These are phyloP conservation scores for Bombus breviceps DNA, from an alignment of 1,140 invertebrate genomes.

Conservation along the genomic window DNA sequence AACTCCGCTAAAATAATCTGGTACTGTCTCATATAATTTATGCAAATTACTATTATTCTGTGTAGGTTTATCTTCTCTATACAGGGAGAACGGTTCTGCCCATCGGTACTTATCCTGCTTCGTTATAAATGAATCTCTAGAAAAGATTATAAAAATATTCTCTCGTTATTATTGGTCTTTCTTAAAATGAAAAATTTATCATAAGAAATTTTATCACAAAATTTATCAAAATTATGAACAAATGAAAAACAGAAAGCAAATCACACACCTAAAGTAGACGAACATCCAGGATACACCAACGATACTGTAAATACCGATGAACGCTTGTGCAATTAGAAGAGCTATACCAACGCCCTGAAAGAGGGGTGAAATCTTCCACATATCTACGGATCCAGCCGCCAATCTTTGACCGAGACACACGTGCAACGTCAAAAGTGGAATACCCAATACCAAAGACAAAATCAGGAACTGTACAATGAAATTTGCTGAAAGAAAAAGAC, in stretches of 20 bases:
- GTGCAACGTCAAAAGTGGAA: constrained; percentile 93
- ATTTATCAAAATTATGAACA: background rate
- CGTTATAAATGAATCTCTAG: constrained; percentile 93
- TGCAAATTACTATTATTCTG: constrained; percentile 80
- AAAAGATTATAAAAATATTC: background rate
- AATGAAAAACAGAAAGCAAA: background rate
- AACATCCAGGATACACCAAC: constrained; percentile 95
- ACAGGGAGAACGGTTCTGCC: constrained; percentile 88
- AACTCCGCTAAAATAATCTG: constrained; percentile 92
- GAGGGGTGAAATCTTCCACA: constrained; percentile 96
- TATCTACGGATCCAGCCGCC: constrained; percentile 92
- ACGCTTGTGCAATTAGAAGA: constrained; percentile 89
- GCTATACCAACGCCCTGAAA: constrained; percentile 95
- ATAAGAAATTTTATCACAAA: background rate
- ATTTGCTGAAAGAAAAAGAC: constrained; percentile 85
- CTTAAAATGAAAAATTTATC: background rate
- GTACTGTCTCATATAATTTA: constrained; percentile 89
- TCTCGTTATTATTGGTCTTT: background rate
- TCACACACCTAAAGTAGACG: constrained; percentile 87
- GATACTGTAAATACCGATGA: constrained; percentile 93
- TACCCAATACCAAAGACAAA: constrained; percentile 91
- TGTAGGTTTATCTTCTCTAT: constrained; percentile 84
- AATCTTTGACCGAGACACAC: constrained; percentile 93
- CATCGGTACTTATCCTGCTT: constrained; percentile 91
- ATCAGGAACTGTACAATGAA: constrained; percentile 95